A percentile compares a stretch with the other conserved stretches of the same genome.
These are phyloP conservation scores for Pachycephala philippinensis DNA, from an alignment of 2,113 vertebrate species.

Conservation along the genomic window DNA sequence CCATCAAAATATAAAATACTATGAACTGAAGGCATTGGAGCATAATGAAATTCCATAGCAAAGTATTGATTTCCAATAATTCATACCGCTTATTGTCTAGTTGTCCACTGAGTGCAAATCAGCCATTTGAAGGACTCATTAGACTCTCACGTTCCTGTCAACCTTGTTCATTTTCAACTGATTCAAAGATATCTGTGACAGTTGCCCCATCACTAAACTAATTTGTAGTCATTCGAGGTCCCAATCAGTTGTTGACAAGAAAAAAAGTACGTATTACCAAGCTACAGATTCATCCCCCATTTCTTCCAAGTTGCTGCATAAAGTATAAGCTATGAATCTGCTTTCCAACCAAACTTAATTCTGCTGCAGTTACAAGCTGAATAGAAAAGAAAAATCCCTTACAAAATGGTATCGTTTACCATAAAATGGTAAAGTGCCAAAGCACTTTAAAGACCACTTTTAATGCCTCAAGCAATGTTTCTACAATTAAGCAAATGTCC, in stretches of 20 bases:
- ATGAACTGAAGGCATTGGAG: constrained; percentile 81
- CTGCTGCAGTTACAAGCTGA: not conserved
- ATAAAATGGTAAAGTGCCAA: not conserved
- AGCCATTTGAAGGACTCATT: constrained; percentile 94
- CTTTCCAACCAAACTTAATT: constrained; percentile 26
- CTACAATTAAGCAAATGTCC: constrained; percentile 50
- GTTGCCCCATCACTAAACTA: constrained; percentile 91
- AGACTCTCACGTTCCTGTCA: constrained; percentile 93
- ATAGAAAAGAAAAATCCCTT: constrained; percentile 18
- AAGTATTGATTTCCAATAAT: constrained; percentile 95
- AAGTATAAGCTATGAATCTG: not conserved
- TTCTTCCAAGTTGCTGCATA: not conserved
- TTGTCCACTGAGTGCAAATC: constrained; percentile 82
- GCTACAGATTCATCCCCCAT: not conserved
- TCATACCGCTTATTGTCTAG: constrained; percentile 85
- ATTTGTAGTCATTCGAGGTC: constrained; percentile 88
- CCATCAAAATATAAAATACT: constrained; percentile 94
- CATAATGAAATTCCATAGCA: constrained; percentile 94
- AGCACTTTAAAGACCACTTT: constrained; percentile 1
- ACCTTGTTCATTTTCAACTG: constrained; percentile 91
- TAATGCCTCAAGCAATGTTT: constrained; percentile 10
- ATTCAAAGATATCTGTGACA: constrained; percentile 85
- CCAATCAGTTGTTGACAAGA: constrained; percentile 82
- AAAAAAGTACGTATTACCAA: constrained; percentile 56
- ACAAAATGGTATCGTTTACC: not conserved